Evolutionary conservation across 1,140 invertebrate genomes (phyloP).

Genomic region (Chironomus striatipennis): DNA sequence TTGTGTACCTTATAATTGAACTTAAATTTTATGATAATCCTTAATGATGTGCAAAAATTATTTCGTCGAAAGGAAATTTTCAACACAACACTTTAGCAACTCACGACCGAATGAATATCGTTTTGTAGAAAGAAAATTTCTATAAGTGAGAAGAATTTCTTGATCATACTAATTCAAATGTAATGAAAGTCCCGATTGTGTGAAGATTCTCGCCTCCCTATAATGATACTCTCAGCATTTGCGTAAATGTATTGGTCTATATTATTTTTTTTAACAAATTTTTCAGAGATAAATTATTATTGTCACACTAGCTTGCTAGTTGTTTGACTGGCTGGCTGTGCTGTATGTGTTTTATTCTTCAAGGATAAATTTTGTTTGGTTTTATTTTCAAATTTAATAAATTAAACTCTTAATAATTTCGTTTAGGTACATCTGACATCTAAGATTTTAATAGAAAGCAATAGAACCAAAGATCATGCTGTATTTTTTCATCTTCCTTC

Average conservation of each 20-base stretch:
- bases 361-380: background rate
- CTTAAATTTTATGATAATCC: background rate
- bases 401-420: too few relatives aligned
- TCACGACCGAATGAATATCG: background rate
- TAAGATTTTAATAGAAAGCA: too few relatives aligned
- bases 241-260: background rate
- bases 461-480: too few relatives aligned
- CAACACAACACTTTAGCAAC: slow-evolving; percentile 1
- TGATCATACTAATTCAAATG: too few relatives aligned
- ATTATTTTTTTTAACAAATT: too few relatives aligned
- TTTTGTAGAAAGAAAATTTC: slow-evolving; percentile 7
- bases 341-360: background rate
- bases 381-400: too few relatives aligned
- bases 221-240: background rate
- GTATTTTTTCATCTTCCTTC: too few relatives aligned
- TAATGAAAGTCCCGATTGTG: background rate
- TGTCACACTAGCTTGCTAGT: too few relatives aligned
- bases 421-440: too few relatives aligned
- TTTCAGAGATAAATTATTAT: too few relatives aligned
- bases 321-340: too few relatives aligned
- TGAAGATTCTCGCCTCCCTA: background rate
- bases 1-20: too few relatives aligned
- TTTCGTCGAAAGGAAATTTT: slow-evolving; percentile 14
- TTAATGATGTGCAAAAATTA: background rate
- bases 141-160: background rate